Percentiles rank a stretch among this genome's conserved stretches.
Conservation (phyloP, 2,113 vertebrate genomes). For the Ciconia stormi region DNA sequence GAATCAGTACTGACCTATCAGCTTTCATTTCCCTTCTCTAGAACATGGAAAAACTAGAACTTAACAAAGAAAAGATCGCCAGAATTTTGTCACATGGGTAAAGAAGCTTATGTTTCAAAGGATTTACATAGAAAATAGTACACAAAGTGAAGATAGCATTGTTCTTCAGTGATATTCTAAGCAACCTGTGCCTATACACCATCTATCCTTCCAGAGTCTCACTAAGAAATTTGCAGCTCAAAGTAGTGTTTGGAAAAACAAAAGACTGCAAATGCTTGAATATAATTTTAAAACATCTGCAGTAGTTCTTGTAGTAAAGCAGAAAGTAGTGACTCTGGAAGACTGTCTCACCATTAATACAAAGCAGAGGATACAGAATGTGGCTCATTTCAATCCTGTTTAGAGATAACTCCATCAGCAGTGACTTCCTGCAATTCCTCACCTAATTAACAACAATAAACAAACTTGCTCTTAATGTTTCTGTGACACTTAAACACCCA, state of each 20-base stretch:
- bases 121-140: background rate
- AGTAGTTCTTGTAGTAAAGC: background rate
- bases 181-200: background rate
- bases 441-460: conserved; percentile 37
- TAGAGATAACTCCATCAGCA: background rate
- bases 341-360: background rate
- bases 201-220: background rate
- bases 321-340: background rate
- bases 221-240: background rate
- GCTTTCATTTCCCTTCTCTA: background rate
- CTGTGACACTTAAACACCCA: background rate
- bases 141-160: background rate
- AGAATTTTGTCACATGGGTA: background rate
- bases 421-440: background rate
- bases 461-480: background rate
- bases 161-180: background rate
- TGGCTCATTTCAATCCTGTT: background rate
- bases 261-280: background rate
- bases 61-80: background rate
- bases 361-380: background rate
- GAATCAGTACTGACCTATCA: background rate
- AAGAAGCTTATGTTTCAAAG: background rate
- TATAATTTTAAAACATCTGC: background rate
- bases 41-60: background rate
- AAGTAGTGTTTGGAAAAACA: background rate